These are phyloP conservation scores for Prosapia bicincta DNA, from an alignment of 2,888 invertebrate genomes.

Conservation along the genomic window DNA sequence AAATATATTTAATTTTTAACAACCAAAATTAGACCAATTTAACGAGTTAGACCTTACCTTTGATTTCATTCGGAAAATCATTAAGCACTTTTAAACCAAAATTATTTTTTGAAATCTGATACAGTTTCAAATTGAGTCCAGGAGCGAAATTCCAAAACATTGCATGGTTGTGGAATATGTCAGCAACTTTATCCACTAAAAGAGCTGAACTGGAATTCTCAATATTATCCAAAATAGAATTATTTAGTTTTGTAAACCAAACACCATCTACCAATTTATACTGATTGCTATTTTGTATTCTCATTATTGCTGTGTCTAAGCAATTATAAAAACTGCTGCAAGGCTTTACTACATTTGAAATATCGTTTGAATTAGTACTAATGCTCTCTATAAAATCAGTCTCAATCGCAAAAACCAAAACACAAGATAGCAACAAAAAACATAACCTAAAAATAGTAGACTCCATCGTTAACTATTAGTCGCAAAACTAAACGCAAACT, in stretches of 20 bases:
- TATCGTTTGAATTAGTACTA: neutral
- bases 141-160: neutral
- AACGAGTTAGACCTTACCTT: no score
- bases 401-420: neutral
- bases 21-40: no score
- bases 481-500: neutral
- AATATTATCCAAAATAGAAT: neutral
- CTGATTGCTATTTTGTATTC: neutral
- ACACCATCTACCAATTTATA: neutral
- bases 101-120: neutral
- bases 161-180: neutral
- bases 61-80: neutral
- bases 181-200: neutral
- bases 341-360: neutral
- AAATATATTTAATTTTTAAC: no score
- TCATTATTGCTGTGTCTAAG: neutral
- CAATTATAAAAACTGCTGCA: neutral
- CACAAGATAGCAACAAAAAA: neutral
- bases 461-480: neutral
- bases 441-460: neutral
- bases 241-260: neutral
- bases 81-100: neutral
- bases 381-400: neutral
- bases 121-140: neutral
- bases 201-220: neutral